Evolutionary conservation across 1,140 invertebrate species (phyloP), one percentile per base, ranked within the genome.

Genomic region (Paracyclopina nana): DNA sequence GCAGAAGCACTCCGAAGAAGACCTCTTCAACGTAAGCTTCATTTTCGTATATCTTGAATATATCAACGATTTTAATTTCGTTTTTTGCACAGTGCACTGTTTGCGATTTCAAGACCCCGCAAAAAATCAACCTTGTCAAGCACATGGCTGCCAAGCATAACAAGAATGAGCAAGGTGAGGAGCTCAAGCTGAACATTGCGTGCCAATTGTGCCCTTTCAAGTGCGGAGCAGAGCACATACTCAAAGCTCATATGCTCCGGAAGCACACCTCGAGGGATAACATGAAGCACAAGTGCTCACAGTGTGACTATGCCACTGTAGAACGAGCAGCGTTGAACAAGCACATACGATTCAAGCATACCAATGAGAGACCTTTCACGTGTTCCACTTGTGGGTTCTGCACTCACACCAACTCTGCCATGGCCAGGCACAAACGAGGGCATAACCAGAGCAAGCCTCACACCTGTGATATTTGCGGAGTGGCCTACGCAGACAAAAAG

Each of bases 251-350:
- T 50, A 53, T 53, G 5, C 29, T 56, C 14, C 53, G 60, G 42
- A 57, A 58, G 30, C 58, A 56, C 41, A 54, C 55, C 18, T 22
- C 25, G 9, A 52, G 43, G 24, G 50, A 52, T 24, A 38, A 46
- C 16, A 52, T 52, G 50, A 42, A 27, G n/a, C 69, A 61, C 53
- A 66, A 68, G 49, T 70, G 69, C 60, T 55, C 60, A 12, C 60
- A 63, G 24, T 70, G 69, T 60, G 57, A 61, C 46, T 70, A 70
- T 53, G 60, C 65, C 5, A 63, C 68, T 6, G 65, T 68, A 12
- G 68, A 68, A 49, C 61, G 65, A 53, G 64, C 65, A 38, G 67
- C 68, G 46, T 57, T 70, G 6, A 61, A 63, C 50, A 68, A 69
- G 27, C 69, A 70, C 52, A 62, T 66, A 22, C 50, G 65, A 25